These are phyloP conservation scores for Heteronetta atricapilla DNA, from an alignment of 2,113 vertebrate genomes.

Conservation along the genomic window DNA sequence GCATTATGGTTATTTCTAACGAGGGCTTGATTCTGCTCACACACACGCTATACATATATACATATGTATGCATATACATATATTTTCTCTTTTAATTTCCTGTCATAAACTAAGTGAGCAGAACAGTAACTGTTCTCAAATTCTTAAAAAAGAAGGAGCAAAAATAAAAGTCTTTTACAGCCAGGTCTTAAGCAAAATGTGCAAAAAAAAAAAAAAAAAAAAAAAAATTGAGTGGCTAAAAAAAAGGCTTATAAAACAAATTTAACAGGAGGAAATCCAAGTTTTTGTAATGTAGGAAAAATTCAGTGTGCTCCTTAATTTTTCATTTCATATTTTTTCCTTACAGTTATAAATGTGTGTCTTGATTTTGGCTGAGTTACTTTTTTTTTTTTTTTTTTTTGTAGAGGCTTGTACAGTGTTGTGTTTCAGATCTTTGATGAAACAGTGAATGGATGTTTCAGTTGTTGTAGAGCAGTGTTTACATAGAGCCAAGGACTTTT, in stretches of 20 bases:
- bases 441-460: too few species aligned
- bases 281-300: background rate
- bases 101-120: background rate
- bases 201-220: background rate
- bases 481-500: too few species aligned
- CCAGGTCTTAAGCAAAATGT: background rate
- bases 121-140: background rate
- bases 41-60: background rate
- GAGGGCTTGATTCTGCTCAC: background rate
- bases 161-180: background rate
- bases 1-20: background rate
- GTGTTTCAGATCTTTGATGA: too few species aligned
- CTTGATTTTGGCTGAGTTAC: too few species aligned
- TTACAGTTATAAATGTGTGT: too few species aligned
- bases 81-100: background rate
- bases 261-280: background rate
- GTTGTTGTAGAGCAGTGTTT: too few species aligned
- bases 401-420: too few species aligned
- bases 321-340: too few species aligned
- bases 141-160: background rate
- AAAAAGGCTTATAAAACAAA: background rate
- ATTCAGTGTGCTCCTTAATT: background rate
- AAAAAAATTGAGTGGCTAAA: background rate
- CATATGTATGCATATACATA: accelerated
- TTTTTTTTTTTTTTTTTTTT: too few species aligned